Evolutionary conservation across 2,888 invertebrate species (phyloP).

Genomic region (Flexamia atlantica): DNA sequence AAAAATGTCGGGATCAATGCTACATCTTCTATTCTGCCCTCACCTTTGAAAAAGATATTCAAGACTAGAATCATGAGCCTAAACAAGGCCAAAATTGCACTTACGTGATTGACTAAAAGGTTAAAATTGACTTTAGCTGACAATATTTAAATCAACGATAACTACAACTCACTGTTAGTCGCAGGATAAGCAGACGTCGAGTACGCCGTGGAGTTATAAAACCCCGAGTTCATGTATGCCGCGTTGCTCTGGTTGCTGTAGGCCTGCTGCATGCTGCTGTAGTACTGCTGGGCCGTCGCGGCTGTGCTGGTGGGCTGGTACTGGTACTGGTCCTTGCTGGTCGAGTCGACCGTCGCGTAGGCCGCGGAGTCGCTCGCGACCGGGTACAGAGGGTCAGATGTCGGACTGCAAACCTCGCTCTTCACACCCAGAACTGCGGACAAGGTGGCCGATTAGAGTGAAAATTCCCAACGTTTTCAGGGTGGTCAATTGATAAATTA

Average conservation of each 20-base stretch:
- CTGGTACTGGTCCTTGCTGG: constrained; percentile 55
- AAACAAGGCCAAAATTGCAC: too few species aligned
- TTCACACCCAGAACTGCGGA: constrained; percentile 55
- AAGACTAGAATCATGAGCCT: too few species aligned
- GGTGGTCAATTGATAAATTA: too few species aligned
- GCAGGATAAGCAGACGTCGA: constrained; percentile 58
- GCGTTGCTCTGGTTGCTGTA: constrained; percentile 74
- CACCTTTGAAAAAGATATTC: too few species aligned
- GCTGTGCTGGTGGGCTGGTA: constrained; percentile 47
- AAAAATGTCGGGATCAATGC: too few species aligned
- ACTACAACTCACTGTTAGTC: constrained; percentile 61
- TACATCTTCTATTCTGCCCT: too few species aligned
- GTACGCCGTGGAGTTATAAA: constrained; percentile 62
- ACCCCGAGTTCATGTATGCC: constrained; percentile 69
- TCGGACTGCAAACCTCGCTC: constrained; percentile 61
- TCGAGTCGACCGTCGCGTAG: background rate
- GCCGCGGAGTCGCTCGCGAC: constrained; percentile 48
- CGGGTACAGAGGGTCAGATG: constrained; percentile 58
- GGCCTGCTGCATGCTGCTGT: constrained; percentile 75
- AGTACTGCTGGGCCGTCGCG: constrained; percentile 59
- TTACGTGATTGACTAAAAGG: too few species aligned
- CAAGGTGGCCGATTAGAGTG: too few species aligned
- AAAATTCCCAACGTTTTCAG: too few species aligned
- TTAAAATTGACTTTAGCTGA: too few species aligned
- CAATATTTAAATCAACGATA: too few species aligned